Conservation (phyloP, 2,797 vertebrate genomes). For the Ctenopoma multispine region DNA sequence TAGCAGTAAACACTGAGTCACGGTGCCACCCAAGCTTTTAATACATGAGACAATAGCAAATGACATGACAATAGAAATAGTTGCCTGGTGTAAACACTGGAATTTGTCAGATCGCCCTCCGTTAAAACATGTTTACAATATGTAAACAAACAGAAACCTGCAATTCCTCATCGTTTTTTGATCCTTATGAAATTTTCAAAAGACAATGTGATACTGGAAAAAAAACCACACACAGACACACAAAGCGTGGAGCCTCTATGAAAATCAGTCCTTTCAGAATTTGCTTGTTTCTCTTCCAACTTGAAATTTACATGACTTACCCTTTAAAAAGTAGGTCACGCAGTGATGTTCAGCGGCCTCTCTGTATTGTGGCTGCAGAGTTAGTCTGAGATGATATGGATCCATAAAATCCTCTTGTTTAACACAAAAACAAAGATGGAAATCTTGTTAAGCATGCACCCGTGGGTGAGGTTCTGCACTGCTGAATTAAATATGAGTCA, state of each 20-base stretch:
- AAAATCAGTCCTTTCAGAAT: slow-evolving; percentile 12
- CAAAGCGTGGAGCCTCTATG: neutral
- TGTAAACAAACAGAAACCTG: too few relatives aligned
- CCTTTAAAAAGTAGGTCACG: slow-evolving; percentile 18
- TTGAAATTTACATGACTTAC: slow-evolving; percentile 28
- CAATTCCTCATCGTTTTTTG: neutral
- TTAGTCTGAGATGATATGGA: slow-evolving; percentile 14
- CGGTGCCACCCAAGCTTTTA: neutral
- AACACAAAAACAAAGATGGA: slow-evolving; percentile 57
- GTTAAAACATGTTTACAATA: neutral
- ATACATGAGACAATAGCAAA: slow-evolving; percentile 4
- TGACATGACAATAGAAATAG: slow-evolving; percentile 4
- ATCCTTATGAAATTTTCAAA: slow-evolving; percentile 10
- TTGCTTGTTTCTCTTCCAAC: neutral
- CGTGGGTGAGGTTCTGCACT: slow-evolving; percentile 50
- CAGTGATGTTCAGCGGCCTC: slow-evolving; percentile 2
- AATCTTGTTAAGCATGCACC: slow-evolving; percentile 54
- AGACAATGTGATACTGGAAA: neutral
- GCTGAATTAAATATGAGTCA: slow-evolving; percentile 69
- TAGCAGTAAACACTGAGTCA: slow-evolving; percentile 15
- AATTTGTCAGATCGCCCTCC: neutral
- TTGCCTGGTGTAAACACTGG: neutral
- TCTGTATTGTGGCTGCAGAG: neutral
- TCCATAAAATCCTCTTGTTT: slow-evolving; percentile 47
- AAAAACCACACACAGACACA: neutral